Conservation (phyloP, 2,888 invertebrate species). For the Ophion costatus region DNA sequence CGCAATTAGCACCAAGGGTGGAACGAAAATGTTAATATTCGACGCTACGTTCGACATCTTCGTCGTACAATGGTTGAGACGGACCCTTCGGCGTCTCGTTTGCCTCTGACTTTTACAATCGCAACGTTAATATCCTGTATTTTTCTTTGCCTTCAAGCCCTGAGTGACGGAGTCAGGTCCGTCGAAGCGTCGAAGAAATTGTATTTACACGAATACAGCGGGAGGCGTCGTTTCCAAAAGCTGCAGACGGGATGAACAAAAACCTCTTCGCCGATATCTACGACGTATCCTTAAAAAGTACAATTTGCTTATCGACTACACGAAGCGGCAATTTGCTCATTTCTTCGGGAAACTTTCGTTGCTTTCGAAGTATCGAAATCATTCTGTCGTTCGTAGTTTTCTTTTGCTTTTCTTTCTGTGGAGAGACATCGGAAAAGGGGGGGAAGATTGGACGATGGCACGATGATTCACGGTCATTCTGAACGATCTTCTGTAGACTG, state of each 20-base stretch:
- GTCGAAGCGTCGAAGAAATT: background rate
- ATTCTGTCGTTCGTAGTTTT: background rate
- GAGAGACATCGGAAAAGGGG: slow-evolving; percentile 42
- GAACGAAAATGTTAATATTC: slow-evolving; percentile 69
- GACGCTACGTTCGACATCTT: slow-evolving; percentile 42
- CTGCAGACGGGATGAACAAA: background rate
- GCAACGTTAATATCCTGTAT: background rate
- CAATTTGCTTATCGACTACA: slow-evolving; percentile 46
- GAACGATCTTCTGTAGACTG: slow-evolving; percentile 53
- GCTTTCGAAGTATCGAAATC: slow-evolving; percentile 32
- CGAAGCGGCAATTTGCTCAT: slow-evolving; percentile 38
- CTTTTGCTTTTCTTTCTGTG: background rate
- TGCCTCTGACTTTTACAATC: background rate
- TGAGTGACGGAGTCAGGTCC: no score
- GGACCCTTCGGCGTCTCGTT: no score
- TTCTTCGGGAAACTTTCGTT: slow-evolving; percentile 52
- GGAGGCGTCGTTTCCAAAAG: background rate
- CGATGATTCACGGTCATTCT: slow-evolving; percentile 79
- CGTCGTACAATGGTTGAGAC: background rate
- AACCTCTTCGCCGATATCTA: background rate
- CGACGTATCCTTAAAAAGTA: slow-evolving; percentile 11
- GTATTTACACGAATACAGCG: slow-evolving; percentile 8
- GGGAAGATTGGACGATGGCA: slow-evolving; percentile 75
- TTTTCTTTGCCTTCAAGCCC: background rate
- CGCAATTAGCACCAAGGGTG: slow-evolving; percentile 79